A percentile compares a stretch with the other conserved stretches of the same genome.
Evolutionary conservation across 2,797 vertebrate genomes (phyloP).

Genomic region (Phoebastria nigripes): DNA sequence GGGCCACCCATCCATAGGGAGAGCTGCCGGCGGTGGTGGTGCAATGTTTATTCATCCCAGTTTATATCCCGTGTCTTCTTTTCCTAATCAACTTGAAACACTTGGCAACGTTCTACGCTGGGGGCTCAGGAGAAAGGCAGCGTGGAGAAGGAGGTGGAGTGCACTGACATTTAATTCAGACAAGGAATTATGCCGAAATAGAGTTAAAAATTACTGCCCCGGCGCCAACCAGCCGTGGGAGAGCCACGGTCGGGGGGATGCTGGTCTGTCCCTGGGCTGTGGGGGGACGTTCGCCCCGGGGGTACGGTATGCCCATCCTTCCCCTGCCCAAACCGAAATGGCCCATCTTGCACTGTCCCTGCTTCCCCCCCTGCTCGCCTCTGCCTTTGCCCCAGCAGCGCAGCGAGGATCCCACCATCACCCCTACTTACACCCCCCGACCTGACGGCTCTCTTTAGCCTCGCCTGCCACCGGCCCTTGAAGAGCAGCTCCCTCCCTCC

Average conservation of each 20-base stretch:
- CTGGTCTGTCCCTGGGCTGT: neutral
- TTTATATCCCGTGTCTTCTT: neutral
- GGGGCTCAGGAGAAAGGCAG: neutral
- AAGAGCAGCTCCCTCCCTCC: neutral
- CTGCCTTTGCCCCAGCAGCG: neutral
- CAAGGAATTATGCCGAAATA: accelerated
- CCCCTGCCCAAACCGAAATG: accelerated
- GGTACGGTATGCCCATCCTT: neutral
- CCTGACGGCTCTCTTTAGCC: neutral
- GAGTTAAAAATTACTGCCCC: neutral
- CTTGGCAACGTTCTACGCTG: neutral
- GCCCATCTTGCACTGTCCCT: neutral
- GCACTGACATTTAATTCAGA: neutral
- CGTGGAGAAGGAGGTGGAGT: neutral
- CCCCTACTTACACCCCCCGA: neutral
- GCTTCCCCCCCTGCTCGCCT: too few relatives aligned
- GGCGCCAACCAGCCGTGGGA: neutral
- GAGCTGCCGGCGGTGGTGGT: accelerated
- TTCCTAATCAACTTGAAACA: neutral
- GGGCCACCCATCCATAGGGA: neutral
- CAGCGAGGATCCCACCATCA: neutral
- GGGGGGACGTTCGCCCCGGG: accelerated
- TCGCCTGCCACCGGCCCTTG: accelerated
- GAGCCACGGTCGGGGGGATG: accelerated
- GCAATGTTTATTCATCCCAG: accelerated